Conservation (phyloP, 2,797 vertebrate genomes). For the Myripristis jacobus region DNA sequence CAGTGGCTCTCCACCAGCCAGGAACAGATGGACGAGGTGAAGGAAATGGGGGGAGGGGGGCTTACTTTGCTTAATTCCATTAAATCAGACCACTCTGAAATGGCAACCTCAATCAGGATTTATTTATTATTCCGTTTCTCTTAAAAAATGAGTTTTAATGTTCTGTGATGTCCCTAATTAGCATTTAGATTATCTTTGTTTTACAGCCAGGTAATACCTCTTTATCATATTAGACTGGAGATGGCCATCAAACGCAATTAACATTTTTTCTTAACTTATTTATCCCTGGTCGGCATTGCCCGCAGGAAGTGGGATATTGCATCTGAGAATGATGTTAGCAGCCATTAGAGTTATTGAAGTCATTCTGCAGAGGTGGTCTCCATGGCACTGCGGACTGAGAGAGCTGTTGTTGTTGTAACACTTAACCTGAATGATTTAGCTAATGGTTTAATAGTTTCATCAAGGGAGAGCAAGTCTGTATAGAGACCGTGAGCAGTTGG, state of each 20-base stretch:
- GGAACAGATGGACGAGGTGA: slow-evolving; percentile 31
- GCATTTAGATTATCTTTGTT: slow-evolving; percentile 87
- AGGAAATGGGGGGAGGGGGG: slow-evolving; percentile 45
- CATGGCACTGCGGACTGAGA: slow-evolving; percentile 63
- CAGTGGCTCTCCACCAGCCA: slow-evolving; percentile 13
- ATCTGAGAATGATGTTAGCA: slow-evolving; percentile 83
- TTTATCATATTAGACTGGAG: slow-evolving; percentile 86
- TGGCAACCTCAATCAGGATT: slow-evolving; percentile 79
- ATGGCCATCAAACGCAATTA: slow-evolving; percentile 88
- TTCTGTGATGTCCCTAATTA: slow-evolving; percentile 84
- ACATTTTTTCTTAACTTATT: slow-evolving; percentile 87
- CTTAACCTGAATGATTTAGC: slow-evolving; percentile 78
- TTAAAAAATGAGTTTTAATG: slow-evolving; percentile 82
- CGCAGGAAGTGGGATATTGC: slow-evolving; percentile 85
- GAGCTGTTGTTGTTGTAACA: slow-evolving; percentile 74
- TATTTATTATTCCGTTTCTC: slow-evolving; percentile 80
- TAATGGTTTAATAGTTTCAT: slow-evolving; percentile 77
- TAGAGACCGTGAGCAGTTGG: slow-evolving; percentile 59
- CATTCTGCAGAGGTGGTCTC: slow-evolving; percentile 82
- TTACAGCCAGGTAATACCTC: slow-evolving; percentile 82
- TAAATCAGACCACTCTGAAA: slow-evolving; percentile 75
- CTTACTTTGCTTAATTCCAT: slow-evolving; percentile 64
- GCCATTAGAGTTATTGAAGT: slow-evolving; percentile 86
- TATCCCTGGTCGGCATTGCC: slow-evolving; percentile 84
- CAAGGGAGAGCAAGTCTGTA: slow-evolving; percentile 65